Conservation (phyloP, 2,888 invertebrate genomes). For the Cheilosia grossa region DNA sequence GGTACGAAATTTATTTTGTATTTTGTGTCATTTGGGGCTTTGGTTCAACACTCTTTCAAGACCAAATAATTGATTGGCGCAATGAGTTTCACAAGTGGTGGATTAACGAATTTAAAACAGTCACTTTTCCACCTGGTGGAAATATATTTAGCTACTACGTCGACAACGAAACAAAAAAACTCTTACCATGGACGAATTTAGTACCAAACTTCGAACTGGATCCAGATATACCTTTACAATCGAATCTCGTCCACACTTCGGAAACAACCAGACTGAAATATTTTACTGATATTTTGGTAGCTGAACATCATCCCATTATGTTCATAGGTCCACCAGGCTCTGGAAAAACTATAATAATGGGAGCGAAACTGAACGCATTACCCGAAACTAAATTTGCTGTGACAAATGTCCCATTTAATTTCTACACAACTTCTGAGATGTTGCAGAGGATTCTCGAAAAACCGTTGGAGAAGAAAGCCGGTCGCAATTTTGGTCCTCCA, state of each 20-base stretch:
- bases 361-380: constrained; percentile 90
- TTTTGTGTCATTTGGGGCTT: constrained; percentile 97
- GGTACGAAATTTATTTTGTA: constrained; percentile 95
- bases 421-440: constrained; percentile 97
- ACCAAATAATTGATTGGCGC: constrained; percentile 95
- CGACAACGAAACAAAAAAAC: constrained; percentile 92
- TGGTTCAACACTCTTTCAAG: constrained; percentile 95
- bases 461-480: constrained; percentile 97
- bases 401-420: constrained; percentile 96
- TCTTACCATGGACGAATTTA: constrained; percentile 93
- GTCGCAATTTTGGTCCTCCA: constrained; percentile 95
- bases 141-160: constrained; percentile 96
- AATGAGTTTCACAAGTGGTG: constrained; percentile 98
- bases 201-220: constrained; percentile 92
- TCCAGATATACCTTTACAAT: constrained; percentile 92
- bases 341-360: constrained; percentile 96
- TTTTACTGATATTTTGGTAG: constrained; percentile 93
- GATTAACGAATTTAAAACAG: constrained; percentile 94
- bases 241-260: constrained; percentile 90
- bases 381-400: constrained; percentile 90
- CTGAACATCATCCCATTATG: constrained; percentile 93
- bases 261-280: constrained; percentile 94
- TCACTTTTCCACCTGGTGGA: constrained; percentile 93
- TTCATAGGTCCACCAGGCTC: constrained; percentile 94
- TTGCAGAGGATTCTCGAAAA: constrained; percentile 94